These are phyloP conservation scores for Cryptocheilus praepositus DNA, from an alignment of 2,888 invertebrate genomes.

Conservation along the genomic window DNA sequence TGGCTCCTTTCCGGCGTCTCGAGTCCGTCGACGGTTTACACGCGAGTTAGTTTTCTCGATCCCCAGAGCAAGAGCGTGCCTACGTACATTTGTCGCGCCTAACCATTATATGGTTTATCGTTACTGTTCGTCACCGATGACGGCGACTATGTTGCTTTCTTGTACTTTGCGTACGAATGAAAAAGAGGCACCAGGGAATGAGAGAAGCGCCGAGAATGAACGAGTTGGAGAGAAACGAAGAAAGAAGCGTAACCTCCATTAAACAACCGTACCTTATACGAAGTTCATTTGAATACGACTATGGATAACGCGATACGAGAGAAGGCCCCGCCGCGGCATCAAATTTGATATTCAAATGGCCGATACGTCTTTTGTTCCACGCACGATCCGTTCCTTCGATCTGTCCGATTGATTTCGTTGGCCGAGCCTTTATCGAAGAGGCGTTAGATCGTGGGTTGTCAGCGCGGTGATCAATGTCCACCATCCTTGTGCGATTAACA, in stretches of 20 bases:
- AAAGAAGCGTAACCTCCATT: constrained; percentile 61
- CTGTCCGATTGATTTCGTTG: constrained; percentile 44
- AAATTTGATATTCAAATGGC: constrained; percentile 74
- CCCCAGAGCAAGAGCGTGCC: constrained; percentile 41
- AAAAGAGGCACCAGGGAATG: neutral
- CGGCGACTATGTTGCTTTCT: constrained; percentile 31
- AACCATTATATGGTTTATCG: constrained; percentile 72
- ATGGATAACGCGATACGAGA: constrained; percentile 69
- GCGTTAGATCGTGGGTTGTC: neutral
- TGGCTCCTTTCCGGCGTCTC: neutral
- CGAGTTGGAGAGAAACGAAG: constrained; percentile 35
- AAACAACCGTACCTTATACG: constrained; percentile 69
- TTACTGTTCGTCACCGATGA: constrained; percentile 66
- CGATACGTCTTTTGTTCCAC: constrained; percentile 68
- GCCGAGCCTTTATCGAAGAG: constrained; percentile 3
- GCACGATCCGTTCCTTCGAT: constrained; percentile 61
- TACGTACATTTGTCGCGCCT: constrained; percentile 69
- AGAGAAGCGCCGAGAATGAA: constrained; percentile 1
- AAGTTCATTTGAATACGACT: constrained; percentile 74
- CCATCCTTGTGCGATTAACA: too few relatives aligned
- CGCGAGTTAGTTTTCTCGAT: constrained; percentile 30
- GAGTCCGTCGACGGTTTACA: neutral
- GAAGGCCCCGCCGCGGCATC: constrained; percentile 58
- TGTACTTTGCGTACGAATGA: constrained; percentile 7
- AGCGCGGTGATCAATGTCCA: too few relatives aligned